Conservation (phyloP, 2,113 vertebrate genomes). For the Potamarius usumacintae region DNA sequence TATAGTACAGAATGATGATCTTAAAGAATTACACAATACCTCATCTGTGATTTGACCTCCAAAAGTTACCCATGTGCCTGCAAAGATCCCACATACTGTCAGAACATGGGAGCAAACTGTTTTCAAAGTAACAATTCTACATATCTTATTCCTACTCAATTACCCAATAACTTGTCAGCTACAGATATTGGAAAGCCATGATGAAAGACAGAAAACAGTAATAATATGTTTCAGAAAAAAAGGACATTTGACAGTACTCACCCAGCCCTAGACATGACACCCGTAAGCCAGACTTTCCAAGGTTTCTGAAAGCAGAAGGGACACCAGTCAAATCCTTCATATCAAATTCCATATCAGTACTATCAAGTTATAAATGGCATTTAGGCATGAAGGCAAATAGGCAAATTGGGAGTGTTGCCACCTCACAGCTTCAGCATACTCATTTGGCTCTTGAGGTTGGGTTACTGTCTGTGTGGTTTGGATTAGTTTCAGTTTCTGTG, state of each 20-base stretch:
- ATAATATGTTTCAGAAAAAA: background rate
- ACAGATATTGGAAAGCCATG: background rate
- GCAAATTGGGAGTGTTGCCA: background rate
- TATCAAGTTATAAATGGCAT: background rate
- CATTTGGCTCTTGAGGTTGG: background rate
- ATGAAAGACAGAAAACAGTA: background rate
- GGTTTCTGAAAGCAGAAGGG: conserved; percentile 80
- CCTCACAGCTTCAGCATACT: background rate
- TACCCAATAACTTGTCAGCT: background rate
- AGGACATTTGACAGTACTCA: conserved; percentile 67
- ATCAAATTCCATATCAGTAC: background rate
- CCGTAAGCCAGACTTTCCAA: conserved; percentile 89
- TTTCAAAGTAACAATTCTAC: background rate
- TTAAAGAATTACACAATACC: conserved; percentile 67
- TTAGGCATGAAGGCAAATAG: background rate
- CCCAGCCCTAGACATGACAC: conserved; percentile 95
- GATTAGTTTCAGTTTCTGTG: background rate
- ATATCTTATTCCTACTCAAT: background rate
- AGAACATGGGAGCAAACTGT: background rate
- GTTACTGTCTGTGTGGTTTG: background rate
- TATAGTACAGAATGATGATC: background rate
- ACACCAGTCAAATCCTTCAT: background rate
- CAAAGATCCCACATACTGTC: conserved; percentile 26
- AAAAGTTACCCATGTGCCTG: conserved; percentile 96
- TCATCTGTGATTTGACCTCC: conserved; percentile 92